Evolutionary conservation across 2,797 vertebrate species (phyloP).

Genomic region (Austrolebias charrua): DNA sequence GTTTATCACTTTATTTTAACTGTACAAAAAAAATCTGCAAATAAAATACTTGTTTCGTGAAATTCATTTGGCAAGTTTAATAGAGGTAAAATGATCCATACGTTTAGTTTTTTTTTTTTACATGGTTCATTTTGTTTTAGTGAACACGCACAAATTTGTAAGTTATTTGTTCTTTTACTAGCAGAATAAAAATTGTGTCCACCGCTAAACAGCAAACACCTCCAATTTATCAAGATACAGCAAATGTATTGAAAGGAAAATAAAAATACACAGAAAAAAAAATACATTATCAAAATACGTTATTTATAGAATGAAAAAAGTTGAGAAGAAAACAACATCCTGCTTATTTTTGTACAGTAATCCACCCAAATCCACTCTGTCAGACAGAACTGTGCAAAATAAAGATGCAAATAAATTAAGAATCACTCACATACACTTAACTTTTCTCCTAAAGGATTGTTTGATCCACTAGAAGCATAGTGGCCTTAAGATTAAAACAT

Average conservation of each 20-base stretch:
- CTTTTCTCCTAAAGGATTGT: slow-evolving; percentile 30
- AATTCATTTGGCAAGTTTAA: slow-evolving; percentile 61
- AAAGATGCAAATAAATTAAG: slow-evolving; percentile 66
- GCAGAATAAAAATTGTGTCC: slow-evolving; percentile 18
- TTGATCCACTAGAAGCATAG: slow-evolving; percentile 49
- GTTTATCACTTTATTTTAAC: slow-evolving; percentile 65
- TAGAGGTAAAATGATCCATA: slow-evolving; percentile 45
- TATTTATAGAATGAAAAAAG: slow-evolving; percentile 32
- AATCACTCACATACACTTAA: slow-evolving; percentile 39
- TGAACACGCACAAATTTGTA: slow-evolving; percentile 29
- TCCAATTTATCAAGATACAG: slow-evolving; percentile 31
- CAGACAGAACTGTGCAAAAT: slow-evolving; percentile 63
- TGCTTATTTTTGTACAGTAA: slow-evolving; percentile 49
- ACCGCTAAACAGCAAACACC: slow-evolving; percentile 21
- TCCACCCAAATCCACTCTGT: slow-evolving; percentile 50
- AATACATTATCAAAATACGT: slow-evolving; percentile 25
- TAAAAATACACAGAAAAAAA: slow-evolving; percentile 17
- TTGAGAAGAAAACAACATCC: slow-evolving; percentile 1
- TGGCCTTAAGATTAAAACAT: slow-evolving; percentile 51
- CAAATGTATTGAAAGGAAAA: slow-evolving; percentile 24
- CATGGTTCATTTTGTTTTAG: slow-evolving; percentile 14
- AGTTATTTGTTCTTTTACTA: neutral
- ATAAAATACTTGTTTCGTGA: slow-evolving; percentile 47
- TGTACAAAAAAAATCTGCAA: slow-evolving; percentile 56
- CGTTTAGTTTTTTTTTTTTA: slow-evolving; percentile 5